Conservation (phyloP, 2,888 invertebrate genomes). For the Diarsia brunnea region DNA sequence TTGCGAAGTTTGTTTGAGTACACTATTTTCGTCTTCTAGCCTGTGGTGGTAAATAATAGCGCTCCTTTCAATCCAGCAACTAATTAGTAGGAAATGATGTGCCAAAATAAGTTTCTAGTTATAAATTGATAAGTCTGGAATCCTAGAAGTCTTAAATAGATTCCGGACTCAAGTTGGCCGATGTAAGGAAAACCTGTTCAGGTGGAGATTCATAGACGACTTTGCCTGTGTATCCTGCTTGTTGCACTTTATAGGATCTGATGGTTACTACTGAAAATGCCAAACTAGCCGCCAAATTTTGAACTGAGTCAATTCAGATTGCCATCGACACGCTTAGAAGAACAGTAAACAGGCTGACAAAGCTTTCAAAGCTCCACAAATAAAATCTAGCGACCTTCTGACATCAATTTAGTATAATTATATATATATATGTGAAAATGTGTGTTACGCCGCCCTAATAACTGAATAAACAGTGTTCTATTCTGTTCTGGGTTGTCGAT, state of each 20-base stretch:
- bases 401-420: neutral
- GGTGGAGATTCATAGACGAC: neutral
- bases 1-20: slow-evolving; percentile 42
- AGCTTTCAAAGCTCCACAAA: neutral
- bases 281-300: neutral
- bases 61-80: neutral
- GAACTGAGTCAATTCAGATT: neutral
- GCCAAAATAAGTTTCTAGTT: too few species aligned
- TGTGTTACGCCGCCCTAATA: slow-evolving; percentile 1
- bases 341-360: neutral
- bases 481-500: neutral
- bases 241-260: neutral
- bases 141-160: neutral
- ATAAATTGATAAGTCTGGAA: neutral
- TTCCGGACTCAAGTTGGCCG: neutral
- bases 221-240: neutral
- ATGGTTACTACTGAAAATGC: neutral
- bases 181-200: neutral
- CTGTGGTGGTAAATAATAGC: neutral
- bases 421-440: neutral
- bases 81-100: neutral
- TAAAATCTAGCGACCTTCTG: neutral
- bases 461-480: slow-evolving; percentile 20
- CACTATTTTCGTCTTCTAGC: slow-evolving; percentile 36
- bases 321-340: neutral